Evolutionary conservation across 23 tunicate species (phyloP), one percentile per base, ranked within the genome.

Genomic region (Botrylloides violaceus): DNA sequence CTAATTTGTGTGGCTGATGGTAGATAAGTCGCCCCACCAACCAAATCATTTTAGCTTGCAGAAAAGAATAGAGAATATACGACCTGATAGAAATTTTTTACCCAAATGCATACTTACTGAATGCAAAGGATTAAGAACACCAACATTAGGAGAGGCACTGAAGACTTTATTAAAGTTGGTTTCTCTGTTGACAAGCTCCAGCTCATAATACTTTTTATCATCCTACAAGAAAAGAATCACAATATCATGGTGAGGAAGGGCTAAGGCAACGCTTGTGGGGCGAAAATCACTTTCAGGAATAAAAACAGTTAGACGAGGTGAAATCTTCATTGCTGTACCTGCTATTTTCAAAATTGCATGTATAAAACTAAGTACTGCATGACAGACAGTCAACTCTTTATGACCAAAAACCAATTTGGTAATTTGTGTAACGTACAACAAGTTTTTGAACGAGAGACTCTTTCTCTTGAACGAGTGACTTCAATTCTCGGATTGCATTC

Each of bases 81-180:
- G n/a, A n/a, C n/a, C n/a, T n/a, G n/a, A n/a, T n/a, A n/a, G n/a
- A n/a, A n/a, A n/a, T n/a, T n/a, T n/a, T n/a, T n/a, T n/a, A n/a
- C n/a, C n/a, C n/a, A n/a, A n/a, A n/a, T n/a, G n/a, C 38, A 18
- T 1, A 77, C 66, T 61, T 9, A 82, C 88, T 77, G 71, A 65
- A 70, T 36, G 57, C 49, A 83, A 38, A 7, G 99, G 99, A 64
- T 95, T 80, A 0, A 95, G 78, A 29, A 95, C 87, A 3, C 99
- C 99, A 36, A 95, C 96, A 53, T 87, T 95, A 24, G 99, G 99
- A 19, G 80, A 37, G 4, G 99, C 31, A 34, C 72, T 78, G 61
- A 95, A 95, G n/a, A 95, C 88, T 71, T 90, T 87, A 75, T 95
- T 95, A 80, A 82, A 95, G 61, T 95, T 95, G 34, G 89, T 90